These are phyloP conservation scores for Petrocephalus schoutedeni DNA, from an alignment of 2,797 vertebrate species.

Conservation along the genomic window DNA sequence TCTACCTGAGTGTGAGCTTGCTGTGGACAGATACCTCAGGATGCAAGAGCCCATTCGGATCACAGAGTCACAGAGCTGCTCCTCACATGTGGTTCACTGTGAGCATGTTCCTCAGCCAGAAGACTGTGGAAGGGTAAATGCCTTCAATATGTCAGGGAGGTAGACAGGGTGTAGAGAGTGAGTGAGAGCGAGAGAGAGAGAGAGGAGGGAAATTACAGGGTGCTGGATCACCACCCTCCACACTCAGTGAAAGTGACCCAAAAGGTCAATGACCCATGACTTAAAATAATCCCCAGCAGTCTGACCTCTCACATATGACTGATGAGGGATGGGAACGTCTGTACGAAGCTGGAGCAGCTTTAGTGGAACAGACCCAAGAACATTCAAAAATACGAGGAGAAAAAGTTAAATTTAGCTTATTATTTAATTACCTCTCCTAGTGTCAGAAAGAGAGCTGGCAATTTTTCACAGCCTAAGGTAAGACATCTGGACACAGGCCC, in stretches of 20 bases:
- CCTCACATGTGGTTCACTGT: neutral
- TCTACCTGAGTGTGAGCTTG: neutral
- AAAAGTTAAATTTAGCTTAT: neutral
- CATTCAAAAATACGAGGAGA: neutral
- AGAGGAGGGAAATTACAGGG: neutral
- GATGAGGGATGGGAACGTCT: neutral
- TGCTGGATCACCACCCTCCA: slow-evolving; percentile 33
- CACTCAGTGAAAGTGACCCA: slow-evolving; percentile 47
- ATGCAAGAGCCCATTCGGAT: neutral
- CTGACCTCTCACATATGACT: neutral
- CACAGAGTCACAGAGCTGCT: neutral
- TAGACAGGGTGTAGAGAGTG: neutral
- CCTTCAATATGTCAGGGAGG: neutral
- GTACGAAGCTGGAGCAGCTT: neutral
- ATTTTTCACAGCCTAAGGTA: neutral
- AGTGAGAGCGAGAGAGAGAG: neutral
- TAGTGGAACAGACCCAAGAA: neutral
- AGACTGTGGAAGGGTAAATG: neutral
- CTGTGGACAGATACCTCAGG: neutral
- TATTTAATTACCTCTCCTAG: neutral
- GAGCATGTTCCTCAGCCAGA: neutral
- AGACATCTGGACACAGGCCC: neutral
- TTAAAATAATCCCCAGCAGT: slow-evolving; percentile 43
- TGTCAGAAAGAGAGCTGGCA: neutral
- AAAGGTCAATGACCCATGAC: slow-evolving; percentile 46